Base-by-base conservation (phyloP, 1,140 invertebrate genomes). In the Saccostrea glomerata region DNA sequence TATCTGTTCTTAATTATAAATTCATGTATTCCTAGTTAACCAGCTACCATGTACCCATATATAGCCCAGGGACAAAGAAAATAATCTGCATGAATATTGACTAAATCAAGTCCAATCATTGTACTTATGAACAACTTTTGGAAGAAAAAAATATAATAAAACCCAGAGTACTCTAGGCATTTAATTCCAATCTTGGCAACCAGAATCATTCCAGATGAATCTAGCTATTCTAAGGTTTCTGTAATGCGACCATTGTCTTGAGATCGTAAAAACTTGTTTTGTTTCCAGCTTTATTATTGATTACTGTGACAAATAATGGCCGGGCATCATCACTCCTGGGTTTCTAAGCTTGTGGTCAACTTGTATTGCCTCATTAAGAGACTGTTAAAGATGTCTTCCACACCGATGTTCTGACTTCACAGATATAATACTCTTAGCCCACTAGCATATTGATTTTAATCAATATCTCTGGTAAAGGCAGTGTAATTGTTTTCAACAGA, bases 331-430 rank as follows among this genome's bases (percentile, higher is more conserved):
- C 70, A 77, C 70, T 84, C 20, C 23, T 55, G 54, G 58, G 54
- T 84, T 56, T 30, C 4, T 30, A 58, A 55, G 54, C 83, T 36
- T 84, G 47, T 30, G 58, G 58, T 58, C 54, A 58, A 84, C 25
- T 56, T n/a, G 23, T 56, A 84, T 84, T 40, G n/a, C 54, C 40
- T 58, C 30, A 84, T 84, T 54, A 36, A 77, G 30, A 25, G 25
- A 30, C 70, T 77, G 70, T 77, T 77, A 77, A 77, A 77, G 30
- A 77, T 77, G 25, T 77, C 70, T 36, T 36, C 70, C 12, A 36
- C 70, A 77, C 2, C 12, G 30, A 30, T 30, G 25, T 77, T 25
- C 23, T 30, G 70, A 25, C 25, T 36, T 25, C 25, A 30, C 13
- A 15, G 12, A 77, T 30, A 77, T 36, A 77, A 25, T 30, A 25